Conservation (phyloP, 1,140 invertebrate genomes). For the Pararge aegeria region DNA sequence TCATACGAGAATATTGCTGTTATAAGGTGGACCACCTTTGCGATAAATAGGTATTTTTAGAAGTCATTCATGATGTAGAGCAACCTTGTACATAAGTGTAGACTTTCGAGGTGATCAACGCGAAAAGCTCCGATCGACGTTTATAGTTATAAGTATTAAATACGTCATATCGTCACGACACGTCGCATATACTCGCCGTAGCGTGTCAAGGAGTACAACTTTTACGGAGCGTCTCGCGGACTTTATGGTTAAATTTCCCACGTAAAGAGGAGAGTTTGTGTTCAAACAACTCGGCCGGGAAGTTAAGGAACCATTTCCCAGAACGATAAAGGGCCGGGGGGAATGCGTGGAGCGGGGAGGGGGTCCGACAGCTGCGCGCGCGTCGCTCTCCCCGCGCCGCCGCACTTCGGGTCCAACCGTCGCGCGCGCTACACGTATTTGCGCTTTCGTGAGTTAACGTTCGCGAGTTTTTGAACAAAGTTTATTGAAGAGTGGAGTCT, state of each 20-base stretch:
- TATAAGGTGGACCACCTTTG: conserved; percentile 27
- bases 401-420: conserved; percentile 54
- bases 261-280: conserved; percentile 44
- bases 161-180: conserved; percentile 41
- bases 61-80: conserved; percentile 33
- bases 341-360: conserved; percentile 34
- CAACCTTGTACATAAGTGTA: conserved; percentile 36
- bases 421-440: conserved; percentile 33
- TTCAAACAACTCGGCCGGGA: conserved; percentile 61
- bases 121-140: conserved; percentile 43
- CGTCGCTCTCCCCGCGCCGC: conserved; percentile 57
- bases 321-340: conserved; percentile 72
- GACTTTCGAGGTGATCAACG: conserved; percentile 36
- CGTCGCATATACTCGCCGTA: conserved; percentile 33
- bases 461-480: conserved; percentile 56
- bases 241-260: conserved; percentile 42
- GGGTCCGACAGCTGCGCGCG: conserved; percentile 65
- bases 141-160: neutral
- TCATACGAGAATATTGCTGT: neutral
- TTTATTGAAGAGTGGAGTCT: conserved; percentile 32
- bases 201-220: conserved; percentile 72
- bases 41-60: conserved; percentile 15
- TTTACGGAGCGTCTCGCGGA: conserved; percentile 30
- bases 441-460: conserved; percentile 46
- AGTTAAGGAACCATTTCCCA: conserved; percentile 78